A percentile compares a stretch with the other conserved stretches of the same genome.
These are phyloP conservation scores for Pavo muticus DNA, from an alignment of 2,113 vertebrate genomes.

Conservation along the genomic window DNA sequence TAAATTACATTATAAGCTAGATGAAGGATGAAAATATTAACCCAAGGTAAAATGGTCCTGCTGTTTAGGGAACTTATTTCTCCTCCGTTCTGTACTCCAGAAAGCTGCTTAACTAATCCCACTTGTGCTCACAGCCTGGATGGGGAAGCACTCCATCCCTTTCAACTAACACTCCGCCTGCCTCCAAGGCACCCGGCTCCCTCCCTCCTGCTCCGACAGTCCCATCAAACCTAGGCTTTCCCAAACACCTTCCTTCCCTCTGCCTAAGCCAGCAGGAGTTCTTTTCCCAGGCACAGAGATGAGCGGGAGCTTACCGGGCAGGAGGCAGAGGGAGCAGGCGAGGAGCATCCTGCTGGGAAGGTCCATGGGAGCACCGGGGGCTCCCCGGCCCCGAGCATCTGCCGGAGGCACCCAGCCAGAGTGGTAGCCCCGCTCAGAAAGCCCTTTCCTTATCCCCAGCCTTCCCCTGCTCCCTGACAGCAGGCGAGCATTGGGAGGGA, in stretches of 20 bases:
- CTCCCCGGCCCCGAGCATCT: slow-evolving; percentile 26
- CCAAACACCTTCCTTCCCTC: neutral
- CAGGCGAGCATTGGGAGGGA: slow-evolving; percentile 70
- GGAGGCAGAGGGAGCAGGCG: slow-evolving; percentile 88
- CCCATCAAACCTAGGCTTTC: neutral
- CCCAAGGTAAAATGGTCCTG: neutral
- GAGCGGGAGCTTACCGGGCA: slow-evolving; percentile 83
- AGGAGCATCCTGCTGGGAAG: slow-evolving; percentile 83
- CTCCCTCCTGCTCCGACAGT: neutral
- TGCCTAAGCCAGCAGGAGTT: neutral
- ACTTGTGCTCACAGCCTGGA: neutral
- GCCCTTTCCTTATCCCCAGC: slow-evolving; percentile 79
- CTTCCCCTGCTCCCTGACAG: slow-evolving; percentile 82
- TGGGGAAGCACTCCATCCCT: neutral
- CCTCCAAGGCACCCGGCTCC: neutral
- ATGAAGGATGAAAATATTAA: neutral
- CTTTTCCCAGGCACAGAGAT: neutral
- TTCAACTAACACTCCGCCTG: neutral
- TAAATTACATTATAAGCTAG: neutral
- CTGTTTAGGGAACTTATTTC: accelerated
- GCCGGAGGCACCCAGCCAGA: slow-evolving; percentile 69
- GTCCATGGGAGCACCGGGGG: slow-evolving; percentile 83
- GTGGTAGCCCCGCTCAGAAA: slow-evolving; percentile 70
- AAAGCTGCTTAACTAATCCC: neutral
- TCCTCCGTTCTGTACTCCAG: accelerated